phyloP scores from a whole-genome alignment of 2,113 vertebrate species.

The human (Homo sapiens) region GRCh38 chr18:63301501-63302000 shows the following conservation, averaged over 20 bases:
- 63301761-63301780: not conserved
- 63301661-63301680: not conserved
- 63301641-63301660: not conserved
- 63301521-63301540: not conserved
- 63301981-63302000: not conserved
- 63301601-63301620: not conserved
- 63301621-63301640: not conserved
- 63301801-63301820: not conserved
- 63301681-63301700: not conserved
- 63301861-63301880: not conserved
- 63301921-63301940: not conserved
- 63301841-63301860: not conserved
- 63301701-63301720: not conserved
- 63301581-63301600: not conserved
- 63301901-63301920: not conserved
- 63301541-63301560: not conserved
- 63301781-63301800: not conserved
- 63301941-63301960: not conserved
- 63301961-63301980: slow-evolving; percentile 5
- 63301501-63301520: not conserved
- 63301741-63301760: not conserved
- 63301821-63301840: not conserved
- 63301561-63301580: not conserved
- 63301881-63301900: not conserved
- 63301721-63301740: not conserved